Conservation (phyloP, 2,797 vertebrate species). For the Telmatherina bonti region DNA sequence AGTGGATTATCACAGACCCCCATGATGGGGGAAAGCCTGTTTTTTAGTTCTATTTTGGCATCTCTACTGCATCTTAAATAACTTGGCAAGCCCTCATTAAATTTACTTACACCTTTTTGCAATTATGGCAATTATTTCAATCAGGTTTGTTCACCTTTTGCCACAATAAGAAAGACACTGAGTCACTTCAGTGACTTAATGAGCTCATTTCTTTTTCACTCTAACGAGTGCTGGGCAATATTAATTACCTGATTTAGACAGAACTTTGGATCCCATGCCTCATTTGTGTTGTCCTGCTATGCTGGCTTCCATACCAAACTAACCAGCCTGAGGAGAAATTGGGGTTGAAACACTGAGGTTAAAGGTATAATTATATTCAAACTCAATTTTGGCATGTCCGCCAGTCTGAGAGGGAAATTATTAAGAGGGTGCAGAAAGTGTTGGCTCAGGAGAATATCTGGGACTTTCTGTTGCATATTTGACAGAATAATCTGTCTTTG, state of each 20-base stretch:
- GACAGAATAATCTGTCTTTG: constrained; percentile 23
- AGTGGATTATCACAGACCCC: constrained; percentile 59
- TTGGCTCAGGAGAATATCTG: constrained; percentile 44
- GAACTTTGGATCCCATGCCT: constrained; percentile 42
- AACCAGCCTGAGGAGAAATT: constrained; percentile 65
- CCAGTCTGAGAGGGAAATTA: constrained; percentile 66
- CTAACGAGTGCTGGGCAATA: constrained; percentile 59
- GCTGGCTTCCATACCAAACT: constrained; percentile 54
- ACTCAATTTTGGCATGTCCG: constrained; percentile 71
- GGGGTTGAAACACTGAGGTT: constrained; percentile 73
- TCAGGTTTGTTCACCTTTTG: constrained; percentile 62
- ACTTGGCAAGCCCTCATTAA: constrained; percentile 58
- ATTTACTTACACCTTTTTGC: constrained; percentile 69
- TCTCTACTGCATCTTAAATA: constrained; percentile 57
- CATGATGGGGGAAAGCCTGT: constrained; percentile 43
- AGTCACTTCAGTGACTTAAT: constrained; percentile 48
- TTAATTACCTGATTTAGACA: constrained; percentile 66
- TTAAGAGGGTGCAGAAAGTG: constrained; percentile 32
- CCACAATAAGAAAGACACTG: constrained; percentile 50
- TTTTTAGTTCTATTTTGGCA: constrained; percentile 46
- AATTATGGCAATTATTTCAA: constrained; percentile 73
- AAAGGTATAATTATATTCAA: constrained; percentile 81
- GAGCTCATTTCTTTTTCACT: constrained; percentile 44
- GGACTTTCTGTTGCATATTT: constrained; percentile 47
- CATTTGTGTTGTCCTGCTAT: constrained; percentile 48